A percentile compares a stretch with the other conserved stretches of the same genome.
phyloP scores from a whole-genome alignment of 92 coral and sea anemone genomes.

The Zoanthus sociatus region DNA sequence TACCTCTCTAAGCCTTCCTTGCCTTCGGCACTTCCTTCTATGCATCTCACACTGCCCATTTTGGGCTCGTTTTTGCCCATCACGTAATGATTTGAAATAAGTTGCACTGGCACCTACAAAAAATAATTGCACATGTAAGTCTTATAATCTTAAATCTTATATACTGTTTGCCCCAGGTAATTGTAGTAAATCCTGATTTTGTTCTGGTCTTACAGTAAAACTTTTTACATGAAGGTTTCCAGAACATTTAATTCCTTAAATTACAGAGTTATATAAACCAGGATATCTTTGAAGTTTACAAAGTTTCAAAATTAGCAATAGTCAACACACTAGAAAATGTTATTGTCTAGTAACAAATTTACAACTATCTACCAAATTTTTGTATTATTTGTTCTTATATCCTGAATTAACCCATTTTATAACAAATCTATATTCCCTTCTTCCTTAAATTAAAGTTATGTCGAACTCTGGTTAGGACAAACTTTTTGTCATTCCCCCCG shows the following conservation, averaged over 20 bases:
- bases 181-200: background rate
- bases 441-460: no score
- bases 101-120: constrained; percentile 24
- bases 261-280: background rate
- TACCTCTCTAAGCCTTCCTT: constrained; percentile 9
- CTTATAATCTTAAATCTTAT: background rate
- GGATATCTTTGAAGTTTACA: background rate
- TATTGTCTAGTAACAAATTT: no score
- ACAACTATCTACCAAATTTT: no score
- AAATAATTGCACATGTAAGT: background rate
- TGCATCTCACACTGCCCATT: background rate
- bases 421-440: no score
- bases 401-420: no score
- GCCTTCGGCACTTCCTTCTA: constrained; percentile 1
- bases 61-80: background rate
- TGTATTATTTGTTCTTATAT: no score
- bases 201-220: background rate
- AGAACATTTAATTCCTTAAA: constrained; percentile 2
- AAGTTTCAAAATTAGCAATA: no score
- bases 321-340: no score
- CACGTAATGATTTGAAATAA: constrained; percentile 6
- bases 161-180: background rate
- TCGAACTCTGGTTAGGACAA: no score
- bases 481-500: no score
- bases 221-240: background rate